Conservation (phyloP, 1,140 invertebrate species). For the Danaus melanippus region DNA sequence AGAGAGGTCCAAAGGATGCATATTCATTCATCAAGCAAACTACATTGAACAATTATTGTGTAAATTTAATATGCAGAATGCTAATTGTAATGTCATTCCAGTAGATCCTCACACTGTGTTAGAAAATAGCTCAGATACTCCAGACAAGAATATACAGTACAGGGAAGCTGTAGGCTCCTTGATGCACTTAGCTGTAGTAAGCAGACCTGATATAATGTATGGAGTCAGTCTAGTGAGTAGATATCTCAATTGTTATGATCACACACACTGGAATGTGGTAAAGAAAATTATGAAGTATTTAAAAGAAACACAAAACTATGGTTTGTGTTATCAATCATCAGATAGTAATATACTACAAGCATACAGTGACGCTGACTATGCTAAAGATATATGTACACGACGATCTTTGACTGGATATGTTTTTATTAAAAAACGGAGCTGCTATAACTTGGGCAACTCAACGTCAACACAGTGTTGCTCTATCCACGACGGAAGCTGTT, state of each 20-base stretch:
- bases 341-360: too few species aligned
- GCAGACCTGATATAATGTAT: constrained; percentile 29
- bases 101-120: constrained; percentile 17
- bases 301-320: constrained; percentile 20
- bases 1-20: constrained; percentile 10
- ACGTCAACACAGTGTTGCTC: constrained; percentile 16
- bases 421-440: constrained; percentile 18
- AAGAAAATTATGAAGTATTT: constrained; percentile 31
- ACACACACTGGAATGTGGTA: constrained; percentile 35
- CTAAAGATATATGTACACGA: background rate
- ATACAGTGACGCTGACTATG: too few species aligned
- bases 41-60: constrained; percentile 19
- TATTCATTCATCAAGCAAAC: constrained; percentile 21
- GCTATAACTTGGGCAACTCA: constrained; percentile 20
- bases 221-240: constrained; percentile 42
- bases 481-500: constrained; percentile 13
- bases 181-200: constrained; percentile 44
- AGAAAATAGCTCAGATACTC: constrained; percentile 9
- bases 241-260: constrained; percentile 45
- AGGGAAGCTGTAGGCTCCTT: constrained; percentile 53
- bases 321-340: constrained; percentile 12
- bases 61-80: constrained; percentile 22
- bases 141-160: constrained; percentile 29
- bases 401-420: constrained; percentile 16
- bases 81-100: constrained; percentile 18